phyloP scores from a whole-genome alignment of 2,797 vertebrate genomes.

The Lepilemur septentrionalis region DNA sequence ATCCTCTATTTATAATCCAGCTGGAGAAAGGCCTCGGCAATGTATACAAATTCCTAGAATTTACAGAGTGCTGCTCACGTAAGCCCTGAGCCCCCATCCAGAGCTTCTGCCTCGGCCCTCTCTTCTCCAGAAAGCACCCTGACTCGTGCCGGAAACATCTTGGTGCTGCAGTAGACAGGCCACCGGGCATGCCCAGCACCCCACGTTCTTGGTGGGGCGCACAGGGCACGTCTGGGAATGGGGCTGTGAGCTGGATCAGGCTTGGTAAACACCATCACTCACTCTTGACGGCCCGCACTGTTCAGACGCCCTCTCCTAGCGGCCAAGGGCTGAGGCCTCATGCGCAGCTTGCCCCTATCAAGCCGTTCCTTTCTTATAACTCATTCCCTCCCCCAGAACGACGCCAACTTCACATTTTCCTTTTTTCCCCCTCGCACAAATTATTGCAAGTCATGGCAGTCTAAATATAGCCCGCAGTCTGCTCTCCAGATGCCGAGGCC shows the following conservation, averaged over 20 bases:
- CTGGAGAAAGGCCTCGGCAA: conserved; percentile 57
- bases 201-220: conserved; percentile 71
- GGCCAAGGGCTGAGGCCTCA: conserved; percentile 55
- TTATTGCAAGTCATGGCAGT: conserved; percentile 88
- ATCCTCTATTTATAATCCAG: conserved; percentile 78
- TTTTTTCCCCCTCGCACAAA: conserved; percentile 53
- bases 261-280: conserved; percentile 81
- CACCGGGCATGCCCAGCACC: conserved; percentile 71
- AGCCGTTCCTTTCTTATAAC: conserved; percentile 74
- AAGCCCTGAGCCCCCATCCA: background rate
- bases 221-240: conserved; percentile 64
- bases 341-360: conserved; percentile 46
- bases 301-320: conserved; percentile 69
- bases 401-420: conserved; percentile 77
- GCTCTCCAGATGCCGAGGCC: conserved; percentile 85
- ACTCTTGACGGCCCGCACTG: conserved; percentile 62
- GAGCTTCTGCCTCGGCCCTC: conserved; percentile 23
- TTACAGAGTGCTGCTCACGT: background rate
- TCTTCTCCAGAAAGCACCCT: conserved; percentile 62
- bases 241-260: conserved; percentile 74
- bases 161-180: conserved; percentile 66
- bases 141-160: conserved; percentile 62
- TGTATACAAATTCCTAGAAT: conserved; percentile 72
- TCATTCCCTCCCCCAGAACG: conserved; percentile 73
- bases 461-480: conserved; percentile 87